phyloP scores from a whole-genome alignment of 2,797 vertebrate genomes.

The Oreochromis grahami region DNA sequence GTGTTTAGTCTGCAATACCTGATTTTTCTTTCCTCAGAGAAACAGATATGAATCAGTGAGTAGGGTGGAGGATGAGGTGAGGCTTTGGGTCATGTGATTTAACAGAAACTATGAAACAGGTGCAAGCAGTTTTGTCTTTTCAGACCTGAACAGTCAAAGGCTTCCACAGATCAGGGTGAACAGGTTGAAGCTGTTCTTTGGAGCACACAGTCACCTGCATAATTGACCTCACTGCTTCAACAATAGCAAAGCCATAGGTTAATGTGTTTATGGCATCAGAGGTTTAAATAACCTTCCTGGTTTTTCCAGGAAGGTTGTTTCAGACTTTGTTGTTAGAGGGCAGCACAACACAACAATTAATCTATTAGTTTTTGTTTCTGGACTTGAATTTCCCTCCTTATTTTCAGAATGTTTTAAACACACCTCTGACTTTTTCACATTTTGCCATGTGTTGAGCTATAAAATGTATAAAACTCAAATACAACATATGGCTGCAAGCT shows the following conservation, averaged over 20 bases:
- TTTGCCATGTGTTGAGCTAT: background rate
- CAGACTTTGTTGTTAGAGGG: background rate
- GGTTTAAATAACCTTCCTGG: background rate
- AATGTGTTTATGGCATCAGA: background rate
- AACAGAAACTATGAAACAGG: background rate
- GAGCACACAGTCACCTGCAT: background rate
- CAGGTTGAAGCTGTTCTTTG: background rate
- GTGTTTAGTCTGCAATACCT: background rate
- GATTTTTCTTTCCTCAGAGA: background rate
- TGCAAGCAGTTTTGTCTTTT: background rate
- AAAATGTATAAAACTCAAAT: background rate
- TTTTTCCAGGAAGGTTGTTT: background rate
- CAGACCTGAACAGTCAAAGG: background rate
- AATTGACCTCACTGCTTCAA: background rate
- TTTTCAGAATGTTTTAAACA: background rate
- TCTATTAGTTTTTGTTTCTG: background rate
- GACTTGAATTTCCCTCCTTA: background rate
- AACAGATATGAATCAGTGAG: background rate
- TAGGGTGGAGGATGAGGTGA: background rate
- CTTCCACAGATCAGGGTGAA: background rate
- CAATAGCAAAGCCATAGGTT: background rate
- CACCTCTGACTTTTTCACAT: background rate
- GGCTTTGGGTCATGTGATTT: background rate
- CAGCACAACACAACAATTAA: background rate
- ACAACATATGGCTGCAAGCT: background rate